Percentiles rank a stretch among this genome's conserved stretches.
phyloP scores from a whole-genome alignment of 2,888 invertebrate genomes.

The Stomorhina lunata region DNA sequence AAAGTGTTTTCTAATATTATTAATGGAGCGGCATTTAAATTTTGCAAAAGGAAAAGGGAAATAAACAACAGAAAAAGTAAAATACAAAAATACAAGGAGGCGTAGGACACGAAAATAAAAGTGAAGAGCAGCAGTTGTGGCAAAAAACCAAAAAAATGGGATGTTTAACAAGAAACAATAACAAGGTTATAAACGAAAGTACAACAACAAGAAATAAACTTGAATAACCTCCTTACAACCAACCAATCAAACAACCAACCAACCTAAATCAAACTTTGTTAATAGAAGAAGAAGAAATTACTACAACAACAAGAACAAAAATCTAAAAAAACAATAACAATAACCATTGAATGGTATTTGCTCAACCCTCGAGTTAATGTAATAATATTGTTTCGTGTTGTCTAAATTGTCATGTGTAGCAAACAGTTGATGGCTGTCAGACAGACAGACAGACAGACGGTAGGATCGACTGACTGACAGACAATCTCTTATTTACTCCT shows the following conservation, averaged over 20 bases:
- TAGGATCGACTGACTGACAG: not conserved
- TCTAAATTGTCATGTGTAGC: conserved; percentile 29
- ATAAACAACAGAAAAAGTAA: not conserved
- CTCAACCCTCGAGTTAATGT: conserved; percentile 35
- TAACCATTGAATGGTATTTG: not conserved
- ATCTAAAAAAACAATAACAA: not conserved
- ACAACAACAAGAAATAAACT: not conserved
- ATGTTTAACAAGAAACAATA: not conserved
- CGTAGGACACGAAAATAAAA: too few species aligned
- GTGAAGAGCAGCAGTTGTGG: too few species aligned
- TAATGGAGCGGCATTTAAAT: conserved; percentile 11
- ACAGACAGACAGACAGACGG: not conserved
- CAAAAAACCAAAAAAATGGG: not conserved
- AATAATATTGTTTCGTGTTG: conserved; percentile 33
- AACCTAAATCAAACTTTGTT: conserved; percentile 43
- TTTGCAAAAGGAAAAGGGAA: not conserved
- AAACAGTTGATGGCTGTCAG: not conserved
- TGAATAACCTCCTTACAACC: conserved; percentile 20
- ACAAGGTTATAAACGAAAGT: conserved; percentile 3
- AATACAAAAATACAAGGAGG: not conserved
- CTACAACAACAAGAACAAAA: conserved; percentile 5
- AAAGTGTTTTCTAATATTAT: conserved; percentile 41
- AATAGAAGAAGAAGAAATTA: too few species aligned
- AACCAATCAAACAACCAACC: too few species aligned
- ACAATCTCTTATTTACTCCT: not conserved